phyloP scores from a whole-genome alignment of 2,888 invertebrate genomes.

The Cybosia mesomella region DNA sequence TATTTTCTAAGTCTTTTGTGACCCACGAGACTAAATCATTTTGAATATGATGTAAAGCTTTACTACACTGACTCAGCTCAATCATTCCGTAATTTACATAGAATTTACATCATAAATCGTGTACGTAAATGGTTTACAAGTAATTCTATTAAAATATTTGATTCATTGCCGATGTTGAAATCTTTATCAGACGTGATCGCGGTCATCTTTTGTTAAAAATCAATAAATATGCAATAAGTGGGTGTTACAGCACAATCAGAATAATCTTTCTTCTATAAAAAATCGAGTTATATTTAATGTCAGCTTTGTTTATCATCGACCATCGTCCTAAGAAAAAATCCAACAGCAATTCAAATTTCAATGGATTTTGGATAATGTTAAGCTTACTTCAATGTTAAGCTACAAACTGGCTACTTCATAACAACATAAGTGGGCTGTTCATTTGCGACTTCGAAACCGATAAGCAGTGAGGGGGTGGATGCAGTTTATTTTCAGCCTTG shows the following conservation, averaged over 20 bases:
- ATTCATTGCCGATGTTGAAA: constrained; percentile 2
- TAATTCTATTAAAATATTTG: constrained; percentile 3
- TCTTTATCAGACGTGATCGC: neutral
- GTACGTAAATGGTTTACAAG: neutral
- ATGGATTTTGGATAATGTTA: neutral
- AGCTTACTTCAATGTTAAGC: neutral
- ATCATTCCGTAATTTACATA: neutral
- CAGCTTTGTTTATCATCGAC: neutral
- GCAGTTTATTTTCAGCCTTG: constrained; percentile 77
- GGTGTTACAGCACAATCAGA: neutral
- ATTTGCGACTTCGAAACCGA: constrained; percentile 60
- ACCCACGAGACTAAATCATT: neutral
- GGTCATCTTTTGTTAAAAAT: neutral
- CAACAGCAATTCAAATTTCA: neutral
- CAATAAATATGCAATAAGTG: too few species aligned
- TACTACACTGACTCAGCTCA: neutral
- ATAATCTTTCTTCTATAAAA: neutral
- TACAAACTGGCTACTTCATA: constrained; percentile 10
- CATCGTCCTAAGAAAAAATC: neutral
- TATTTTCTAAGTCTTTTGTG: neutral
- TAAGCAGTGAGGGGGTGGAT: constrained; percentile 59
- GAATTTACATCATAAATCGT: neutral
- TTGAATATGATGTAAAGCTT: neutral
- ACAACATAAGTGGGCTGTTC: constrained; percentile 45
- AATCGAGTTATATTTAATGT: neutral